A percentile compares a stretch with the other conserved stretches of the same genome.
These are phyloP conservation scores for Poeciliopsis occidentalis DNA, from an alignment of 2,113 vertebrate species.

Conservation along the genomic window DNA sequence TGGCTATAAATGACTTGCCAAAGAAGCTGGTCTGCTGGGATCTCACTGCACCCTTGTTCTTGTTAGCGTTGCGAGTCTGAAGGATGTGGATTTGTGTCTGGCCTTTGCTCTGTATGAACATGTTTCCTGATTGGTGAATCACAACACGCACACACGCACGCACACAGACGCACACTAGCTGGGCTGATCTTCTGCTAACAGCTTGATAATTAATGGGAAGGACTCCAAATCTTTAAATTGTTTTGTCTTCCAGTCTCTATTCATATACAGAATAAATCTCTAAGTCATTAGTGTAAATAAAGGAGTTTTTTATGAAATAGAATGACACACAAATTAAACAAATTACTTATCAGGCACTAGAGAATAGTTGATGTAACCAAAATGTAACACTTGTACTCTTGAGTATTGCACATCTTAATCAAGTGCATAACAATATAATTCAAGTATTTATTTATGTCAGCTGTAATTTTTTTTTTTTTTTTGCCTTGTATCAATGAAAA, in stretches of 20 bases:
- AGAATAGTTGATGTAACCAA: too few species aligned
- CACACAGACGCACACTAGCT: background rate
- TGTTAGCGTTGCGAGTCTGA: constrained; percentile 39
- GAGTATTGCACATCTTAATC: too few species aligned
- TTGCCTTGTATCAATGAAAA: too few species aligned
- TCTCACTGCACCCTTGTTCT: constrained; percentile 35
- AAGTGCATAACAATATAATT: too few species aligned
- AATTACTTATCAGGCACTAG: background rate
- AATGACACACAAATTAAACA: background rate
- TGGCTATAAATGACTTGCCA: constrained; percentile 30
- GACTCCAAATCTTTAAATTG: background rate
- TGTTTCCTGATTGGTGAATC: constrained; percentile 36
- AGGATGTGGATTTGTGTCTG: constrained; percentile 41
- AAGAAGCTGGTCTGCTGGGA: constrained; percentile 33
- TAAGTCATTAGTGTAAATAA: background rate
- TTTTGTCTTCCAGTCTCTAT: background rate
- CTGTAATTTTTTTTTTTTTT: too few species aligned
- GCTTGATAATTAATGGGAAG: too few species aligned
- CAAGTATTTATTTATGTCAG: too few species aligned
- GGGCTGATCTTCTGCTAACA: background rate
- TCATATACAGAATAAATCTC: constrained; percentile 2
- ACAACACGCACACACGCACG: background rate
- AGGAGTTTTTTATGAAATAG: background rate
- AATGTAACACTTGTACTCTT: too few species aligned
- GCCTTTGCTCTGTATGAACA: constrained; percentile 29